Evolutionary conservation across 2,888 invertebrate species (phyloP).

Genomic region (Nomada fabriciana): DNA sequence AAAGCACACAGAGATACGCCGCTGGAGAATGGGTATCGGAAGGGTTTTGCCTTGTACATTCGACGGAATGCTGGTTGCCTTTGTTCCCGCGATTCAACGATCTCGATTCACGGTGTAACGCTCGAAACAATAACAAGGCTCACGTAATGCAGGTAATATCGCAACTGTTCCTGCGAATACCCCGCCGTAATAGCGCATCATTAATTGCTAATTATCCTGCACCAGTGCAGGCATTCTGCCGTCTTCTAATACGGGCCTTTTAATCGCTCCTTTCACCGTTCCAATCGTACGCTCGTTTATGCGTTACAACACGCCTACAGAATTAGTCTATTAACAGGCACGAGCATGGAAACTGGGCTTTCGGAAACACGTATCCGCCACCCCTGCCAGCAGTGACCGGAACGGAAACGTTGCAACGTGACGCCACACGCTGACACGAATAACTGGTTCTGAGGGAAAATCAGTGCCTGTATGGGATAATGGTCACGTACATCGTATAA

Average conservation of each 20-base stretch:
- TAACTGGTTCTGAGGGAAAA: slow-evolving; percentile 29
- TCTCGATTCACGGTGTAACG: slow-evolving; percentile 32
- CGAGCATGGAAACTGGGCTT: slow-evolving; percentile 27
- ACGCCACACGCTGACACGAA: slow-evolving; percentile 41
- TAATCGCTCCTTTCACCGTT: slow-evolving; percentile 23
- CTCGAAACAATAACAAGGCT: slow-evolving; percentile 13
- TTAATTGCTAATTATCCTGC: slow-evolving; percentile 44
- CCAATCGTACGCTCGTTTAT: neutral
- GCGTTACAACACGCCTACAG: slow-evolving; percentile 10
- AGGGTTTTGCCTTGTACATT: slow-evolving; percentile 27
- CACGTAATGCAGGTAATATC: slow-evolving; percentile 5
- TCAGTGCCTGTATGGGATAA: slow-evolving; percentile 24
- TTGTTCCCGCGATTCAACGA: slow-evolving; percentile 32
- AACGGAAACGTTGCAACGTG: slow-evolving; percentile 34
- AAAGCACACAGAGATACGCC: slow-evolving; percentile 28
- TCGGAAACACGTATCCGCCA: slow-evolving; percentile 25
- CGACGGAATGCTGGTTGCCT: slow-evolving; percentile 20
- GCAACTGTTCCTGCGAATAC: neutral
- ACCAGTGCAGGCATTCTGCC: too few relatives aligned
- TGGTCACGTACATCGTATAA: neutral
- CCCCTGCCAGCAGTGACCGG: slow-evolving; percentile 32
- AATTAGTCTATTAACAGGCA: slow-evolving; percentile 39
- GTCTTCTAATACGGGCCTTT: slow-evolving; percentile 8
- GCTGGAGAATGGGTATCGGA: slow-evolving; percentile 34
- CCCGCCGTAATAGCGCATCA: slow-evolving; percentile 31